Evolutionary conservation across 2,113 vertebrate species (phyloP).

Genomic region (Todiramphus chloris): DNA sequence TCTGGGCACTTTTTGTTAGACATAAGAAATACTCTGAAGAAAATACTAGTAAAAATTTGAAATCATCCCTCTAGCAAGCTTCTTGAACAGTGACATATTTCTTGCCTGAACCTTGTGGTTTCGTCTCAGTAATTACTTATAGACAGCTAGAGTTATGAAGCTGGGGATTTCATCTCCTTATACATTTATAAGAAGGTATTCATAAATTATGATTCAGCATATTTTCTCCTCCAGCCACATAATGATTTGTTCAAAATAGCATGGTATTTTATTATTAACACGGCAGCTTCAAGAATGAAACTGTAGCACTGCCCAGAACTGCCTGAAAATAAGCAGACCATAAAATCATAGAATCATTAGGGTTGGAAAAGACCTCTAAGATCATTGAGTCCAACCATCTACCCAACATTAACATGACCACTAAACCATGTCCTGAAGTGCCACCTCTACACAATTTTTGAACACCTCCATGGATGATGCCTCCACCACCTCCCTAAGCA

Average conservation of each 20-base stretch:
- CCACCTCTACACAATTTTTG: no score
- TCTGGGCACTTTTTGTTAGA: neutral
- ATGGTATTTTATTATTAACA: neutral
- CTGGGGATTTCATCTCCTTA: slow-evolving; percentile 26
- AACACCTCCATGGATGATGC: no score
- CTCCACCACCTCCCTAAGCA: no score
- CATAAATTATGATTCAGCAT: slow-evolving; percentile 8
- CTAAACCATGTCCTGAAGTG: no score
- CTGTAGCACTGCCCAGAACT: neutral
- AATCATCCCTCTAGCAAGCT: neutral
- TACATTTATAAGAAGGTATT: neutral
- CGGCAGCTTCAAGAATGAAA: neutral
- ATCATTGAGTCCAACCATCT: no score
- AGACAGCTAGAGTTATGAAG: slow-evolving; percentile 22
- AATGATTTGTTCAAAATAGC: neutral
- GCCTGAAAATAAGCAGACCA: neutral
- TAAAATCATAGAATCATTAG: neutral
- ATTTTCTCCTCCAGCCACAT: neutral
- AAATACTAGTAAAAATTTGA: slow-evolving; percentile 2
- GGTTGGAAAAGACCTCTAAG: no score
- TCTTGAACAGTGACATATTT: neutral
- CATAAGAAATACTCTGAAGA: neutral
- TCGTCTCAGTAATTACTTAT: slow-evolving; percentile 14
- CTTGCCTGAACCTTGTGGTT: neutral
- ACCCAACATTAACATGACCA: no score